Base-by-base conservation (phyloP, 1,140 invertebrate genomes). In the Oedothorax gibbosus region DNA sequence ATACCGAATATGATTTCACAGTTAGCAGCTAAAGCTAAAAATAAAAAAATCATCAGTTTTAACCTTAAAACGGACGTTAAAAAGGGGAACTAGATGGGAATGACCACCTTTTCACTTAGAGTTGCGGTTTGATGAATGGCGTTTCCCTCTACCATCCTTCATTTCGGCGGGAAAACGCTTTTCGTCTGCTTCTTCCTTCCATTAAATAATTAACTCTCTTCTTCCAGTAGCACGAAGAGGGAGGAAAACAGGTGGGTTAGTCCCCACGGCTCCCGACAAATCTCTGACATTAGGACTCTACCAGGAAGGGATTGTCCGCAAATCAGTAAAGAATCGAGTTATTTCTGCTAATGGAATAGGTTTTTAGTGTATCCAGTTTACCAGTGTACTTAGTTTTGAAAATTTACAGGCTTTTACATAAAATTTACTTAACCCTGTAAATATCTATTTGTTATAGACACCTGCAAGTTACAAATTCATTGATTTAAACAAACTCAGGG, bases 181-280 rank as follows among this genome's bases (percentile, higher is more conserved):
- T 69, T 62, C 62, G 11, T 62, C 49, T 53, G 66, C 50, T 81
- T 72, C 79, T 69, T 64, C 51, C 35, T 71, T 54, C 80, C 80
- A 82, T 82, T 82, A 82, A 82, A 82, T 82, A 82, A 82, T 82
- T 82, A 82, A 82, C 80, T 73, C 35, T 35, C 35, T 35, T 35
- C 35, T 35, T 35, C 35, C 35, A 35, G 68, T 35, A 71, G 75
- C 21, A 68, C 11, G 65, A 14, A 53, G 77, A 73, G 65, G 21
- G 69, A n/a, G 53, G 50, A 60, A 51, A 75, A 82, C 80, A 82
- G 80, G 80, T 82, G 80, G 11, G 18, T 35, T 49, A 11, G 7
- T 56, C 73, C 80, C 69, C 80, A 82, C 80, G 80, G 9, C 75
- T 20, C 35, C 64, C 77, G 77, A 81, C 78, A 82, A 82, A 82